Conservation (phyloP, 2,797 vertebrate species). For the Anguilla anguilla region DNA sequence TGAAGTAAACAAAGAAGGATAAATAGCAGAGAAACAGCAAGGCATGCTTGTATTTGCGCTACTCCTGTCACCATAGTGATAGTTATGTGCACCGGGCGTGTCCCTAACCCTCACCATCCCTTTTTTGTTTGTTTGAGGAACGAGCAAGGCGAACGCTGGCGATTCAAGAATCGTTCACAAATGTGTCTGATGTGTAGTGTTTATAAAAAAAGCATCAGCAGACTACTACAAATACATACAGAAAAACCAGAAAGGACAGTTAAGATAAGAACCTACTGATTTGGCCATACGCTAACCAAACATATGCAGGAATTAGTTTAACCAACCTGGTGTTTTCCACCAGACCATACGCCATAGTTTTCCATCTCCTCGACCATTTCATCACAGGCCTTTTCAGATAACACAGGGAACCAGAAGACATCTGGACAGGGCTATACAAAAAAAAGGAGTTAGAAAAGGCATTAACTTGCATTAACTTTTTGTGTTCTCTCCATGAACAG, state of each 20-base stretch:
- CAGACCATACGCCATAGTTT: constrained; percentile 91
- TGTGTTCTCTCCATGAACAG: background rate
- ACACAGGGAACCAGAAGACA: constrained; percentile 98
- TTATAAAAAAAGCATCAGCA: background rate
- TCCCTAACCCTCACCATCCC: constrained; percentile 46
- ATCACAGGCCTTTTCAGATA: constrained; percentile 89
- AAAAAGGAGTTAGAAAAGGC: constrained; percentile 35
- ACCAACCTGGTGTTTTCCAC: constrained; percentile 89
- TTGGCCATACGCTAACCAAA: background rate
- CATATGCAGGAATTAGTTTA: background rate
- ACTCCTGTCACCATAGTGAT: constrained; percentile 36
- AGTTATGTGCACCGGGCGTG: constrained; percentile 24
- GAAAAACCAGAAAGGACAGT: background rate
- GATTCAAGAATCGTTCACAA: background rate
- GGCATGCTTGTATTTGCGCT: constrained; percentile 39
- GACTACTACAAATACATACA: background rate
- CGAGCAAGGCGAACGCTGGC: background rate
- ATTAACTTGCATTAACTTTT: background rate
- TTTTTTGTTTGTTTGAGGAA: constrained; percentile 37
- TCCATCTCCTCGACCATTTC: constrained; percentile 97
- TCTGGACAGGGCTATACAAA: constrained; percentile 90
- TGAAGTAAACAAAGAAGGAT: background rate
- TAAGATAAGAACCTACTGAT: background rate
- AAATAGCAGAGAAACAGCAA: constrained; percentile 45
- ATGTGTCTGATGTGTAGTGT: background rate